Base-by-base conservation (phyloP, 2,888 invertebrate genomes). In the Callinectes sapidus region DNA sequence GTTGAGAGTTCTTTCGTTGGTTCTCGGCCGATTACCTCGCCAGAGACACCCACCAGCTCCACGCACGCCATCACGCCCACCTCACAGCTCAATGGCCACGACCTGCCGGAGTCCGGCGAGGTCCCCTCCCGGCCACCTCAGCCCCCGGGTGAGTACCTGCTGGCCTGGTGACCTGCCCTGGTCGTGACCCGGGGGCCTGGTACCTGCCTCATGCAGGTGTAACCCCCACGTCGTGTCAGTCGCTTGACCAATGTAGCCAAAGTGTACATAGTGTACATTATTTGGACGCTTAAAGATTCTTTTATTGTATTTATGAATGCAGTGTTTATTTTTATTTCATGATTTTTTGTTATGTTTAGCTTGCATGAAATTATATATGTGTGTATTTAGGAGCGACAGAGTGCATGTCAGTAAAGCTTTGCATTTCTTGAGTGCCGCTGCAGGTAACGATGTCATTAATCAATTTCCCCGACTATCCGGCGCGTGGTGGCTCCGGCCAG, bases 1-100 rank as follows among this genome's bases (percentile, higher is more conserved):
- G 97, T 98, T 96, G 98, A 98, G 96, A 98, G 98, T 96, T 98
- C 98, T 95, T 98, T 98, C 96, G 97, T 98, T 94, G 98, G 98
- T 95, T 97, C 97, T 95, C 97, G 98, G 95, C 98, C 98, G 3
- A 96, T 98, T 95, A 98, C 98, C 95, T 98, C 98, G 89, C 98
- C 98, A 32, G 97, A 93, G 89, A 93, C 93, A 18, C 92, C 94
- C n/a, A 90, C 93, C 42, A 87, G 89, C 61, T 88, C 94, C 86
- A 88, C 92, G 39, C 90, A 93, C 42, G 90, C 88, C 39, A 88
- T 93, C 35, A 90, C 91, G 54, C 92, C 92, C 77, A 92, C 92
- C 39, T 92, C 92, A 61, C 90, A 92, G 87, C 90, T 90, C 90
- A 91, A 91, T 61, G 91, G 93, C 28, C 92, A 90, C 32, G 91